A percentile compares a stretch with the other conserved stretches of the same genome.
These are phyloP conservation scores for Lophotis ruficrista DNA, from an alignment of 2,113 vertebrate species.

Conservation along the genomic window DNA sequence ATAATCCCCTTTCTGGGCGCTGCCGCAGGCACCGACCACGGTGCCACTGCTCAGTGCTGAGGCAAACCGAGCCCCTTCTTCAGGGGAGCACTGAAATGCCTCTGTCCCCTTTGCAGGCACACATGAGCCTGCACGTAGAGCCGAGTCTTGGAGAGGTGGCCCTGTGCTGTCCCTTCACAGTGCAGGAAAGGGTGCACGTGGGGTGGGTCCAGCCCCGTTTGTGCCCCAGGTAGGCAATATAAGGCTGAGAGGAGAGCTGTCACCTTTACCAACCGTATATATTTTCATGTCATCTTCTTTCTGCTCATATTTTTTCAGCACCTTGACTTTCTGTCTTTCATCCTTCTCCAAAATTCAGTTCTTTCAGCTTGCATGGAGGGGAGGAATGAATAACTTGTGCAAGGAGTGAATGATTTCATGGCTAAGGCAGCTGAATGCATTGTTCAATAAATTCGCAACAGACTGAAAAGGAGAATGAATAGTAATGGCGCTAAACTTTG, in stretches of 20 bases:
- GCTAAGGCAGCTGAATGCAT: neutral
- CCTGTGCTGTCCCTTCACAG: neutral
- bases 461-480: neutral
- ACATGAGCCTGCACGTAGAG: fast-evolving
- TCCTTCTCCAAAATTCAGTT: neutral
- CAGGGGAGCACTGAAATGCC: neutral
- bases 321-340: neutral
- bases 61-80: neutral
- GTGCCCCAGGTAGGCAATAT: neutral
- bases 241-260: neutral
- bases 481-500: neutral
- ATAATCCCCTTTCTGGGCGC: fast-evolving
- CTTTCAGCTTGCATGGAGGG: neutral
- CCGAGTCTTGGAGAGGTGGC: fast-evolving
- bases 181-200: fast-evolving
- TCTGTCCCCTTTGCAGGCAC: neutral
- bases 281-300: neutral
- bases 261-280: neutral
- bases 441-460: neutral
- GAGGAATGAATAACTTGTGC: neutral
- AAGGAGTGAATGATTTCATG: neutral
- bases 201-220: neutral
- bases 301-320: neutral
- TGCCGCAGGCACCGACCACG: fast-evolving
- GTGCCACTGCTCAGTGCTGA: neutral